Evolutionary conservation across 2,113 vertebrate species (phyloP), one percentile per base, ranked within the genome.

Genomic region (Miniopterus natalensis): DNA sequence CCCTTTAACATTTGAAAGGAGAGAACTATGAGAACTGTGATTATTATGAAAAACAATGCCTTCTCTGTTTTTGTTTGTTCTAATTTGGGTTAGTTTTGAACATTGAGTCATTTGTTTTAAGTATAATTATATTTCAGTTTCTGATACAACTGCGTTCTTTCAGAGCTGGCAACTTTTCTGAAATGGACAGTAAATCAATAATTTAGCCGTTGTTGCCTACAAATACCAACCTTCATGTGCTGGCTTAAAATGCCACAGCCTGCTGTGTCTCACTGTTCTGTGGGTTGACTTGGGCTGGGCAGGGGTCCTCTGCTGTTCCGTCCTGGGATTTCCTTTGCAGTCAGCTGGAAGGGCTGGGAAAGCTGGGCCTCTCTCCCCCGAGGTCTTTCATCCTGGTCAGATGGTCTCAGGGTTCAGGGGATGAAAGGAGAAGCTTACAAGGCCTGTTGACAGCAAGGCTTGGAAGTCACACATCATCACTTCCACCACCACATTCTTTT

Each of bases 1-100:
- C 5, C 5, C 74, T 92, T 86, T 92, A 70, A 53, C 5, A 70
- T 51, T 27, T 92, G 45, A 92, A 90, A 85, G 83, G 25, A 83
- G 40, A 77, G 55, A 18, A 95, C 85, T 31, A n/a, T 86, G 9
- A 45, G 23, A 81, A 84, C 57, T 83, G 36, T 12, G 18, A 91
- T 70, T 71, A 84, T 88, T 77, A 84, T 66, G n/a, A 81, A 51
- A 92, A 88, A 47, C 1, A 29, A 4, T 65, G 3, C 18, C 2
- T 83, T 88, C 29, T 77, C 13, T 55, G 23, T 81, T 18, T 81
- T 88, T 78, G 49, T 80, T 55, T 77, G 55, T 79, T 45, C 63
- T 49, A 20, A 10, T 91, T 94, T 68, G 51, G 42, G 23, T 70
- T 94, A 12, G 20, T 66, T 89, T 86, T 70, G 71, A 77, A 8